phyloP scores from a whole-genome alignment of 1,140 invertebrate genomes.

The Probaryconus sp. region DNA sequence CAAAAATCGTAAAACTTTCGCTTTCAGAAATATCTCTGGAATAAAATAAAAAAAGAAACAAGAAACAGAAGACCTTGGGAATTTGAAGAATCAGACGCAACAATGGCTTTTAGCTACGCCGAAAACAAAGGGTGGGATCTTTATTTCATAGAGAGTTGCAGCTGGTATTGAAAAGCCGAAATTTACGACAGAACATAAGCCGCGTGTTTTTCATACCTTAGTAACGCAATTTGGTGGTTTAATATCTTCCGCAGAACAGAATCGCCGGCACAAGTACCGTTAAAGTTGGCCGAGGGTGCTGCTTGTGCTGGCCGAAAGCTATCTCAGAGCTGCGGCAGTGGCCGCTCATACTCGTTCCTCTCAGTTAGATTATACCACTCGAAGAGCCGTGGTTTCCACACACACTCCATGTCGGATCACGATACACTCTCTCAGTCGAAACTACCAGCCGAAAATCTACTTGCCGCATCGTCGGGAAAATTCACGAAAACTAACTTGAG shows the following conservation, averaged over 20 bases:
- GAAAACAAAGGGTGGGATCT: constrained; percentile 29
- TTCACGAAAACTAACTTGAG: constrained; percentile 49
- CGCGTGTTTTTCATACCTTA: constrained; percentile 50
- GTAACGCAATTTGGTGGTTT: constrained; percentile 57
- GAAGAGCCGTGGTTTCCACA: constrained; percentile 35
- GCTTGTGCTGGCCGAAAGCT: constrained; percentile 43
- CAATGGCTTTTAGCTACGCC: constrained; percentile 13
- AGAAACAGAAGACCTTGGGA: not conserved
- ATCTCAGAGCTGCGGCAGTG: constrained; percentile 17
- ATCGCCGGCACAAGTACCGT: constrained; percentile 49
- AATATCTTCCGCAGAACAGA: constrained; percentile 59
- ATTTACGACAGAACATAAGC: constrained; percentile 54
- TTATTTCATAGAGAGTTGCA: constrained; percentile 41
- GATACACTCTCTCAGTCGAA: constrained; percentile 48
- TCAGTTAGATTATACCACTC: constrained; percentile 51
- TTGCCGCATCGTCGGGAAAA: constrained; percentile 31
- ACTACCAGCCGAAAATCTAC: constrained; percentile 36
- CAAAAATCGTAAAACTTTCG: constrained; percentile 5
- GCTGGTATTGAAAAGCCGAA: constrained; percentile 53
- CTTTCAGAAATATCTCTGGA: constrained; percentile 1
- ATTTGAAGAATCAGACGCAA: constrained; percentile 20
- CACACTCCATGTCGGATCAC: constrained; percentile 51
- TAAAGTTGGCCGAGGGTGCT: constrained; percentile 41
- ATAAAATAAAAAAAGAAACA: not conserved
- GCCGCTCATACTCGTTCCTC: constrained; percentile 33